Evolutionary conservation across 2,797 vertebrate species (phyloP).

Genomic region (Tympanoctomys barrerae): DNA sequence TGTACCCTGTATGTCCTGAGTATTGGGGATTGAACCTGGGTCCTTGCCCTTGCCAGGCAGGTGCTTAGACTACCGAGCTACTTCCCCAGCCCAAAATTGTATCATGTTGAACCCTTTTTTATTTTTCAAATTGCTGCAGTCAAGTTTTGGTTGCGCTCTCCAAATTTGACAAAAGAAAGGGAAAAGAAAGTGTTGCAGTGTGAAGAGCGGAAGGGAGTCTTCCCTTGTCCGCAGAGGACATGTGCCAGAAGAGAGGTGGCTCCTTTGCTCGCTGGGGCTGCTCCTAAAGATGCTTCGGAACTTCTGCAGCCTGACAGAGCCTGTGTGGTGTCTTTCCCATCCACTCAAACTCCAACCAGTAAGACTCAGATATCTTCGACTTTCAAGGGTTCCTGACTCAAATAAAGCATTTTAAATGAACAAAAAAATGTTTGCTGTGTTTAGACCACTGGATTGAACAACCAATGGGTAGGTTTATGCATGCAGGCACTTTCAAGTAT

Average conservation of each 20-base stretch:
- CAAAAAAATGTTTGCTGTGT: neutral
- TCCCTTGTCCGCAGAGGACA: neutral
- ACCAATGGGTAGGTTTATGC: neutral
- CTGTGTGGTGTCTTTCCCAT: neutral
- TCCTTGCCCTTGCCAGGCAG: too few relatives aligned
- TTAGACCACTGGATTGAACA: neutral
- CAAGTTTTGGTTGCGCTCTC: constrained; percentile 29
- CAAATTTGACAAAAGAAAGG: neutral
- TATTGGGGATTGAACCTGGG: too few relatives aligned
- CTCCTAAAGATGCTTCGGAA: neutral
- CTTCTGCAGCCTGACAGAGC: neutral
- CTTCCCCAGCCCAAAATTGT: neutral
- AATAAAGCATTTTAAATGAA: neutral
- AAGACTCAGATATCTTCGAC: neutral
- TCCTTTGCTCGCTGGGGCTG: neutral
- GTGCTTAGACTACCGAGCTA: too few relatives aligned
- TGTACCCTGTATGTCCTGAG: too few relatives aligned
- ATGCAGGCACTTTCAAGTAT: fast-evolving
- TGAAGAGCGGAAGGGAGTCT: neutral
- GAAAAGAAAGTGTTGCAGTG: neutral
- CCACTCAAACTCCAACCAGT: neutral
- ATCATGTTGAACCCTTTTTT: constrained; percentile 23
- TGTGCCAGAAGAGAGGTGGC: neutral
- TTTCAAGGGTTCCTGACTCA: neutral
- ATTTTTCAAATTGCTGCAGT: neutral